These are phyloP conservation scores for Ceratitis capitata DNA, from an alignment of 1,140 invertebrate species.

Conservation along the genomic window DNA sequence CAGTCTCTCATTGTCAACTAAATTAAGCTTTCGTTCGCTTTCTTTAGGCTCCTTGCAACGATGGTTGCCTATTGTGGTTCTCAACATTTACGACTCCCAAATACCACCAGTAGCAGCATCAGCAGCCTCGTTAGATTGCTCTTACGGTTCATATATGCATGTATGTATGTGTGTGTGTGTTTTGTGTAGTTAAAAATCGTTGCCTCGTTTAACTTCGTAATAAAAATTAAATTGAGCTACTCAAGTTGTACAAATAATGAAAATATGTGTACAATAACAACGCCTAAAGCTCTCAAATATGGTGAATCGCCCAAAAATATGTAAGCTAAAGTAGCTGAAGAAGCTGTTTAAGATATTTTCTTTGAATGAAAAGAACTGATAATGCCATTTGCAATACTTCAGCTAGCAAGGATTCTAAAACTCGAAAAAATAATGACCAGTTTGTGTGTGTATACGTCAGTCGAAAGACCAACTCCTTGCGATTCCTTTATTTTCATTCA, in stretches of 20 bases:
- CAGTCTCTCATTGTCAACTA: no score
- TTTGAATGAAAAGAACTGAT: neutral
- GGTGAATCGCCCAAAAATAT: constrained; percentile 23
- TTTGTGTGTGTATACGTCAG: neutral
- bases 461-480: no score
- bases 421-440: neutral
- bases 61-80: neutral
- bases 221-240: constrained; percentile 4
- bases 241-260: neutral
- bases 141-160: neutral
- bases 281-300: neutral
- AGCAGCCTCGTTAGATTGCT: neutral
- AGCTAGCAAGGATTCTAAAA: neutral
- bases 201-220: neutral
- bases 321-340: neutral
- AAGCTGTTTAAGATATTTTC: constrained; percentile 23
- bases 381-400: neutral
- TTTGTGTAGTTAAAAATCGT: neutral
- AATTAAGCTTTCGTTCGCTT: neutral
- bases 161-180: neutral
- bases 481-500: neutral
- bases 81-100: neutral
- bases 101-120: no score
- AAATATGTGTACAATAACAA: neutral
- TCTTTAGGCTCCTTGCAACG: neutral